A percentile compares a stretch with the other conserved stretches of the same genome.
phyloP scores from a whole-genome alignment of 2,888 invertebrate genomes.

The Tachina lurida region DNA sequence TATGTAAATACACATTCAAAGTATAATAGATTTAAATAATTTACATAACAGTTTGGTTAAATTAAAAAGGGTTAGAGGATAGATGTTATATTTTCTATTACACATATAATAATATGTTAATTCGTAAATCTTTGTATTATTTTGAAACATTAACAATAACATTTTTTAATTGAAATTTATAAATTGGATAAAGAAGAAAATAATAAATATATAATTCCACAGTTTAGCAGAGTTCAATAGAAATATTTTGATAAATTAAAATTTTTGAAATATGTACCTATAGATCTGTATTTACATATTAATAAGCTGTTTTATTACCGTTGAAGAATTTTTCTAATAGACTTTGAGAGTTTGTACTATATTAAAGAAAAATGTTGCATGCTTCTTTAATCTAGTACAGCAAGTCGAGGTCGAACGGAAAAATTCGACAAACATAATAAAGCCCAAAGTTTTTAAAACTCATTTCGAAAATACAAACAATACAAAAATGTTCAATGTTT shows the following conservation, averaged over 20 bases:
- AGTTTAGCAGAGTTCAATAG: conserved; percentile 22
- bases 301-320: too few species aligned
- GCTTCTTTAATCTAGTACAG: too few species aligned
- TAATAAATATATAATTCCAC: not conserved
- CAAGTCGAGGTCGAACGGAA: too few species aligned
- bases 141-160: conserved; percentile 65
- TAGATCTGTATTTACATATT: too few species aligned
- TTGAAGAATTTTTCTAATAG: too few species aligned
- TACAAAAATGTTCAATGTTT: too few species aligned
- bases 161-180: conserved; percentile 63
- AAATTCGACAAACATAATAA: too few species aligned
- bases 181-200: conserved; percentile 27
- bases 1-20: conserved; percentile 21
- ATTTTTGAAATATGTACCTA: too few species aligned
- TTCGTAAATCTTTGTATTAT: conserved; percentile 38
- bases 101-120: conserved; percentile 37
- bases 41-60: conserved; percentile 79
- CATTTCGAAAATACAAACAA: too few species aligned
- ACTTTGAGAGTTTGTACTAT: too few species aligned
- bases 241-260: not conserved
- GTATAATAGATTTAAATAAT: conserved; percentile 66
- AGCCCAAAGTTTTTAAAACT: too few species aligned
- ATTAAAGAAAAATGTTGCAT: too few species aligned
- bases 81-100: conserved; percentile 70
- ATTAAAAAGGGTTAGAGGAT: conserved; percentile 66